Evolutionary conservation across 2,888 invertebrate genomes (phyloP), one percentile per base, ranked within the genome.

Genomic region (Fragum fragum): DNA sequence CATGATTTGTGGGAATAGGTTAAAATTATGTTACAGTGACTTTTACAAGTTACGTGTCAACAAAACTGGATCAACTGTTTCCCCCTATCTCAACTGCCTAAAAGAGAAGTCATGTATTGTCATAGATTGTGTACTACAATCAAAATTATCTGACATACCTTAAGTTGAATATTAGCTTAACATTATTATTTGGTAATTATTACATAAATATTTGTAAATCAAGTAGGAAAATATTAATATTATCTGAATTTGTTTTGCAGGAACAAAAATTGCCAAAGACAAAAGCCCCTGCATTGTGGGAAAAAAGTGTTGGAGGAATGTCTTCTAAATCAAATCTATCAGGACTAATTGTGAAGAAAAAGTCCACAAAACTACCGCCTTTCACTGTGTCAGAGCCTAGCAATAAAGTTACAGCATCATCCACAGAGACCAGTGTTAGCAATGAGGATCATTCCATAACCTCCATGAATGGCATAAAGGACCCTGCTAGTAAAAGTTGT

Each of bases 301-400:
- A 91, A 70, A 88, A 81, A 72, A 91, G 91, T 88, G 89, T 92
- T 14, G 92, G 91, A 0, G 74, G 88, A 21, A 79, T 91, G 39
- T 87, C 90, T 9, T 88, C 79, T 7, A 91, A 89, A 66, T 73
- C 81, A 1, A 82, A 83, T 55, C 81, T 91, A 23, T 80, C 86
- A 63, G 86, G 87, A n/a, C 85, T 92, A 3, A 91, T 92, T 28
- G 89, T 88, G 39, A 90, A 84, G 79, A 92, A 91, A 66, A 84
- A 83, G 69, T 39, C 69, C 23, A 42, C 70, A 7, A n/a, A 66
- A 42, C 42, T 66, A 3, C 66, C 42, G 7, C 66, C 66, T 42
- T 66, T 66, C 23, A 42, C 66, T 23, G 66, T 66, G 1, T 42
- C 39, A 23, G 18, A 42, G 7, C 21, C 66, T 36, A 42, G 21